phyloP scores from a whole-genome alignment of 2,888 invertebrate genomes.

The Odiellus spinosus region DNA sequence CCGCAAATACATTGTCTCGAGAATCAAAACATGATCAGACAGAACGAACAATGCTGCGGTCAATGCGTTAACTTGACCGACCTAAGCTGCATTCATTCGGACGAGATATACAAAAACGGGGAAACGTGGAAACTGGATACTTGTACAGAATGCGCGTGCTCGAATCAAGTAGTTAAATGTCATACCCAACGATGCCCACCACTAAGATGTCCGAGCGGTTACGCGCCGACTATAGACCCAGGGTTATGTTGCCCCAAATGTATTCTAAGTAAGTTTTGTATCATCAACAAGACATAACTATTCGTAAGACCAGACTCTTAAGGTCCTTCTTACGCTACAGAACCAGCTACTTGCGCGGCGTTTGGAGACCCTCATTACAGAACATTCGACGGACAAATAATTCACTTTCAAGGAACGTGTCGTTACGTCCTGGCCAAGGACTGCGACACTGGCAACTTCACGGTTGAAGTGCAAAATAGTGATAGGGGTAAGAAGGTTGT shows the following conservation, averaged over 20 bases:
- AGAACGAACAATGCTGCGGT: conserved; percentile 11
- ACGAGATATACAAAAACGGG: conserved; percentile 8
- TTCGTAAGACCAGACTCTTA: too few relatives aligned
- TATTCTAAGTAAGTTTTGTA: conserved; percentile 38
- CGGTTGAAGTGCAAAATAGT: conserved; percentile 82
- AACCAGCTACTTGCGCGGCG: conserved; percentile 14
- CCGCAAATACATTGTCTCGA: conserved; percentile 4
- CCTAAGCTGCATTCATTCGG: conserved; percentile 11
- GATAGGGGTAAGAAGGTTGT: conserved; percentile 41
- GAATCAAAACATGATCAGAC: conserved; percentile 1
- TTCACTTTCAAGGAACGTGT: conserved; percentile 78
- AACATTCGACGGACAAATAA: conserved; percentile 86
- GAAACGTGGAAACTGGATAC: conserved; percentile 17
- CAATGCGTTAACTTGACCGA: conserved; percentile 7
- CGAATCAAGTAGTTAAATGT: conserved; percentile 23
- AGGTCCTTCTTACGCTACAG: too few relatives aligned
- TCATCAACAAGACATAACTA: too few relatives aligned
- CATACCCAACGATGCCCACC: conserved; percentile 18
- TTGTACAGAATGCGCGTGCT: conserved; percentile 26
- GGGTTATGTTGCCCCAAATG: conserved; percentile 65
- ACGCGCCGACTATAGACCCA: conserved; percentile 26
- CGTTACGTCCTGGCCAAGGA: conserved; percentile 77
- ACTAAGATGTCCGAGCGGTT: conserved; percentile 13
- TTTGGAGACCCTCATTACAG: conserved; percentile 53
- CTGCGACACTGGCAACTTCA: conserved; percentile 51